Conservation (phyloP, 2,888 invertebrate species). For the Urechis unicinctus region DNA sequence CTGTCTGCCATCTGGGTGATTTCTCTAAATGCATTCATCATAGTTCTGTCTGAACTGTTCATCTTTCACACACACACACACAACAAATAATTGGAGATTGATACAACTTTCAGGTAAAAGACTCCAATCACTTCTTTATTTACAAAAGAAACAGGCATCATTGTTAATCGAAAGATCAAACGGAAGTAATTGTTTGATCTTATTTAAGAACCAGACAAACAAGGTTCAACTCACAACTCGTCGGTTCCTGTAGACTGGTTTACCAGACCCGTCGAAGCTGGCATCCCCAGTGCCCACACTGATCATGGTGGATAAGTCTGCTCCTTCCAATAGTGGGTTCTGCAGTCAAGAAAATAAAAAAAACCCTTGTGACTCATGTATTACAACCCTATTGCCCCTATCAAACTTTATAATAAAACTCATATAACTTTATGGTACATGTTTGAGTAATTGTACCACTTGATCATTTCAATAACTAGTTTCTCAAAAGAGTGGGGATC, state of each 20-base stretch:
- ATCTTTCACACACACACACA: conserved; percentile 27
- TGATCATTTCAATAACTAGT: too few relatives aligned
- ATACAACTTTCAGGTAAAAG: neutral
- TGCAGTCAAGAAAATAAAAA: conserved; percentile 24
- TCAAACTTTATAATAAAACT: too few relatives aligned
- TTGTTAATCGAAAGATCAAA: too few relatives aligned
- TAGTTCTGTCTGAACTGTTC: conserved; percentile 89
- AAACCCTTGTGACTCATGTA: too few relatives aligned
- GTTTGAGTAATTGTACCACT: too few relatives aligned
- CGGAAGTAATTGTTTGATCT: too few relatives aligned
- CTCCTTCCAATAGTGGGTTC: conserved; percentile 90
- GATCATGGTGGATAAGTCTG: conserved; percentile 95
- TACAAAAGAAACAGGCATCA: too few relatives aligned
- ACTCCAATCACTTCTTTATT: neutral
- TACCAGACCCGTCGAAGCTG: conserved; percentile 39
- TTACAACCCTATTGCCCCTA: too few relatives aligned
- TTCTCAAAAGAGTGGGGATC: too few relatives aligned
- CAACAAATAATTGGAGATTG: neutral
- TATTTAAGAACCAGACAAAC: too few relatives aligned
- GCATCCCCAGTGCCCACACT: conserved; percentile 51
- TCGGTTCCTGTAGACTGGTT: conserved; percentile 59
- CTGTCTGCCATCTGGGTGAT: conserved; percentile 97
- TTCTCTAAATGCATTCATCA: conserved; percentile 93
- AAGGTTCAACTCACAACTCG: conserved; percentile 52
- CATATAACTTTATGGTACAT: too few relatives aligned